Base-by-base conservation (phyloP, 2,113 vertebrate species). In the Nanger granti region DNA sequence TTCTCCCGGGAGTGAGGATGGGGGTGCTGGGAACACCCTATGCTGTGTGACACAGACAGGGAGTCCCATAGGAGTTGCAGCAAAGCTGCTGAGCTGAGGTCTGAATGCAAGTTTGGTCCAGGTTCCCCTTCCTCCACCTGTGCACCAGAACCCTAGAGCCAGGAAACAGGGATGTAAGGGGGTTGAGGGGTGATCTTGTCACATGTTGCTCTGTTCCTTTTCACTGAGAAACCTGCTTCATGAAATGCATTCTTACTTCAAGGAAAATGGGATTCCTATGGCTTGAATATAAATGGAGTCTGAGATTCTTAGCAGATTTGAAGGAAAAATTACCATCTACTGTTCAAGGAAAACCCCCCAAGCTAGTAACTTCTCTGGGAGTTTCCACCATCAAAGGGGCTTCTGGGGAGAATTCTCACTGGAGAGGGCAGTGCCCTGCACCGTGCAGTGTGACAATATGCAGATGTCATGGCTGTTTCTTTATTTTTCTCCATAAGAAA, bases 401-500 rank as follows among this genome's bases (percentile, higher is more conserved):
- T 54, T 89, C 60, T 62, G n/a, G 20, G 47, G 69, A 84, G 69
- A 73, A 83, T 13, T 31, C 24, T 20, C 69, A 20, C 62, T 84
- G 47, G 47, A 54, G 22, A 80, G 2, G 5, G 2, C 10, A 8
- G 29, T 54, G 41, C 28, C 29, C 2, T 4, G 44, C 13, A 18
- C 49, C 3, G 0, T 2, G 9, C 12, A 64, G 7, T 34, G n/a
- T 3, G 4, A 47, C 49, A 34, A 26, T 17, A 29, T 52, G 18
- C 47, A 90, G 41, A 49, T 18, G 12, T 20, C 5, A 2, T 66
- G 24, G 1, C 55, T 76, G 60, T 64, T 69, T 85, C 57, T 86
- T 85, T 86, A n/a, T 86, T 86, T 83, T 94, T 95, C 44, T 62
- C 47, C 54, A 44, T n/a, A 62, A 59, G 92, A 47, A 95, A 47